Percentiles rank a stretch among this genome's conserved stretches.
These are phyloP conservation scores for human DNA, from an alignment of 2,113 vertebrate genomes.

Conservation along the genomic window GRCh38 chr2:203407001-203407500, in stretches of 20 bases:
- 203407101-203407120: neutral
- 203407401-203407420: conserved; percentile 15
- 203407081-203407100: neutral
- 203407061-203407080: neutral
- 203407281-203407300: neutral
- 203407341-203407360: neutral
- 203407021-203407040: neutral
- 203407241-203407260: neutral
- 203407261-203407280: conserved; percentile 25
- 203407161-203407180: neutral
- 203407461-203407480: neutral
- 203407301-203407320: conserved; percentile 18
- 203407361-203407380: neutral
- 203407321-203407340: neutral
- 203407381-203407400: neutral
- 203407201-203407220: too few relatives aligned
- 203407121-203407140: neutral
- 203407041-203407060: neutral
- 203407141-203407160: neutral
- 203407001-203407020: neutral
- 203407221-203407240: neutral
- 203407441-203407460: conserved; percentile 43
- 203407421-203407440: neutral
- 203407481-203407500: neutral
- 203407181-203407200: too few relatives aligned